These are phyloP conservation scores for Arctia plantaginis DNA, from an alignment of 2,888 invertebrate genomes.

Conservation along the genomic window DNA sequence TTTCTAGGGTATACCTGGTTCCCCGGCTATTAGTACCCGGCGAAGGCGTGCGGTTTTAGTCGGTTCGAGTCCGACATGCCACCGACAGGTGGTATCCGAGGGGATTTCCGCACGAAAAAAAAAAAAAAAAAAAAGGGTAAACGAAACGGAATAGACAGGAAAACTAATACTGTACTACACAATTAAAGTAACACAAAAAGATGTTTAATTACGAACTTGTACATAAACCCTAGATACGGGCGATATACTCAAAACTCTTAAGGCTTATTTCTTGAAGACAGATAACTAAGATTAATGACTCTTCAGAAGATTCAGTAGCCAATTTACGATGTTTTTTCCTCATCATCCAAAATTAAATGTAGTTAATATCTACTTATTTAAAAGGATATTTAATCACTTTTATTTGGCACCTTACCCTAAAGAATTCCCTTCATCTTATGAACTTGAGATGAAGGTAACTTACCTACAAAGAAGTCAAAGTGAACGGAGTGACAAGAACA, in stretches of 20 bases:
- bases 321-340: neutral
- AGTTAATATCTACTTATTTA: neutral
- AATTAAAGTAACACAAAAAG: neutral
- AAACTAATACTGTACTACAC: neutral
- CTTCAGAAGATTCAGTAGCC: neutral
- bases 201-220: neutral
- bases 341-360: neutral
- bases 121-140: too few species aligned
- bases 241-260: neutral
- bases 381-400: constrained; percentile 6
- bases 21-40: too few species aligned
- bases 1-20: too few species aligned
- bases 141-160: neutral
- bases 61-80: too few species aligned
- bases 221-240: neutral
- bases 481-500: constrained; percentile 35
- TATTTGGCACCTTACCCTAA: neutral
- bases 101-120: too few species aligned
- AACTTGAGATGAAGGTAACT: constrained; percentile 22
- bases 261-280: neutral
- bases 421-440: constrained; percentile 26
- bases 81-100: too few species aligned
- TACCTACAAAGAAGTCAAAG: constrained; percentile 4
- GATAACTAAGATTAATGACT: neutral
- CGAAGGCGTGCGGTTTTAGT: too few species aligned